Evolutionary conservation across 2,113 vertebrate species (phyloP), one percentile per base, ranked within the genome.

Genomic region (Catagonus wagneri): DNA sequence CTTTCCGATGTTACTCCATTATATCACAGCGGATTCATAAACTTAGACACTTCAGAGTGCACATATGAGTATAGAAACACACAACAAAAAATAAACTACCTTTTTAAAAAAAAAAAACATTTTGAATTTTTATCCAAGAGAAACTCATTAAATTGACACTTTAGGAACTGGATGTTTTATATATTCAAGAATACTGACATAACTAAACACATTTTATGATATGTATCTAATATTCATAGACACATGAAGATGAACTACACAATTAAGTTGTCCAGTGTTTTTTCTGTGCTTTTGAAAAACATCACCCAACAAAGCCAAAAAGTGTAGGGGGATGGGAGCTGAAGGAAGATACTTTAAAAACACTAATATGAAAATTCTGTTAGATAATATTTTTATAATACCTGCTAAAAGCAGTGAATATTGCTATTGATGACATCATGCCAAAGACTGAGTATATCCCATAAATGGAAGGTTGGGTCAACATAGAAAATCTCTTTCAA

Each of bases 231-330:
- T 54, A 44, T 83, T 83, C 16, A 89, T 29, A 7, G 76, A 50
- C 32, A 80, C 61, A 60, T 71, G 15, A 92, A 80, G 54, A 85
- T 54, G 50, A 65, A 75, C 10, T 19, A 29, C n/a, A 25, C 19
- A 50, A 50, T n/a, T 23, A 56, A 22, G 19, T 50, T 74, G 9
- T 54, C 25, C 34, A n/a, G 19, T 91, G 34, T 36, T 96, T 87
- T 94, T 95, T 85, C 80, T 94, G 36, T 90, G 50, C 25, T 68
- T 97, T 32, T 3, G 20, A 68, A 78, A 94, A 80, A 61, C 12
- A 9, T 74, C 72, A 66, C 19, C 50, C 36, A 65, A 79, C 11
- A 87, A 89, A 86, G 66, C 34, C 22, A 74, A n/a, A 68, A 65
- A 36, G 9, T 15, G 50, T 25, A n/a, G 2, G 8, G 65, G 2